Conservation (phyloP, 2,113 vertebrate genomes). For the Centropristis striata region DNA sequence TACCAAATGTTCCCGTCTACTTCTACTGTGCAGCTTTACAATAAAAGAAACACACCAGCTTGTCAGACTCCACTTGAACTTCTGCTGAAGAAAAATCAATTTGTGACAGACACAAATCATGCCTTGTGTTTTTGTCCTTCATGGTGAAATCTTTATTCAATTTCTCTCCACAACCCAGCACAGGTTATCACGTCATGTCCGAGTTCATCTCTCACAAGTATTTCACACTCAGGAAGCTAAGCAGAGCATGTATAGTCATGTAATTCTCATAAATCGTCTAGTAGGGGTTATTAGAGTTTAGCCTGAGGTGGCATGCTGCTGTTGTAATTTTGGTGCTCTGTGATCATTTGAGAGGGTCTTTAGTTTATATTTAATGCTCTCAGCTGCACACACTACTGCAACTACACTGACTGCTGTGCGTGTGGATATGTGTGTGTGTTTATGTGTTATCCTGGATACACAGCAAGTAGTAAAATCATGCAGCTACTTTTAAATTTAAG, state of each 20-base stretch:
- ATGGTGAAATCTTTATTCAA: constrained; percentile 81
- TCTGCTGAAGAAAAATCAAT: not conserved
- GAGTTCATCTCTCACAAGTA: constrained; percentile 57
- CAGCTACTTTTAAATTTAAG: constrained; percentile 49
- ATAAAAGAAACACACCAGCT: not conserved
- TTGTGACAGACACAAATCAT: constrained; percentile 38
- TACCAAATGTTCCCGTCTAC: not conserved
- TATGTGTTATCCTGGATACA: constrained; percentile 46
- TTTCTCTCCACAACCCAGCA: constrained; percentile 60
- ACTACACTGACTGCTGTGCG: constrained; percentile 28
- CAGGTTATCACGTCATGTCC: constrained; percentile 54
- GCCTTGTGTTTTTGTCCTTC: constrained; percentile 52
- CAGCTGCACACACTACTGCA: constrained; percentile 49
- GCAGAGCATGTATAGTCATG: constrained; percentile 55
- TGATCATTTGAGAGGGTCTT: constrained; percentile 65
- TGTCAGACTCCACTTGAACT: not conserved
- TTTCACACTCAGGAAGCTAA: constrained; percentile 79
- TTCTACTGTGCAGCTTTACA: not conserved
- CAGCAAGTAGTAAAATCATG: constrained; percentile 59
- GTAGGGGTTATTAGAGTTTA: constrained; percentile 57
- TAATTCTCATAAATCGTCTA: constrained; percentile 59
- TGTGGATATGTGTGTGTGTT: not conserved
- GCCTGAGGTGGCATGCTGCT: constrained; percentile 78
- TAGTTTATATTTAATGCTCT: constrained; percentile 50
- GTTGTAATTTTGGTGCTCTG: constrained; percentile 65